phyloP scores from a whole-genome alignment of 2,113 vertebrate species.

The Dromiciops gliroides region DNA sequence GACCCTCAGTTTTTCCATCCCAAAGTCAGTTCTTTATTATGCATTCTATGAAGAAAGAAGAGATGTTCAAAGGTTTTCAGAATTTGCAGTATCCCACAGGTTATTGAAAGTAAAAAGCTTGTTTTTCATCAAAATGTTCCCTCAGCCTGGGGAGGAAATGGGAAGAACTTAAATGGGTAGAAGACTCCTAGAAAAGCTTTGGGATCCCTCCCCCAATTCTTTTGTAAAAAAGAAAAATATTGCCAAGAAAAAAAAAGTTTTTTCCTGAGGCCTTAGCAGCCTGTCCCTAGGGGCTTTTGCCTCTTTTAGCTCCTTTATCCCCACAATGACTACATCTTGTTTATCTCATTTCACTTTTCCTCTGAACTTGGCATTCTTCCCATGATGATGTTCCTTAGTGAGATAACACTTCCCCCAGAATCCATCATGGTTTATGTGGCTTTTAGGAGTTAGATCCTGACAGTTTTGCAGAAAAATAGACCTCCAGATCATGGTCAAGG shows the following conservation, averaged over 20 bases:
- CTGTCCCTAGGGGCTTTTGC: slow-evolving; percentile 44
- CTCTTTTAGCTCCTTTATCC: slow-evolving; percentile 54
- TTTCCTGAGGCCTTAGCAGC: slow-evolving; percentile 53
- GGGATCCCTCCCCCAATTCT: neutral
- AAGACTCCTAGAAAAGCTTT: neutral
- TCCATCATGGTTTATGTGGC: slow-evolving; percentile 65
- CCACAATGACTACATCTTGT: slow-evolving; percentile 51
- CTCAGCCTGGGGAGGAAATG: neutral
- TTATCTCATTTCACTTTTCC: slow-evolving; percentile 76
- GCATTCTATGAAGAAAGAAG: neutral
- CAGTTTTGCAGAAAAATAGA: slow-evolving; percentile 73
- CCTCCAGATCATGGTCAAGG: slow-evolving; percentile 8
- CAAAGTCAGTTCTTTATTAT: fast-evolving
- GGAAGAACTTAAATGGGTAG: neutral
- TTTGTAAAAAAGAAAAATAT: neutral
- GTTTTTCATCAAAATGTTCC: neutral
- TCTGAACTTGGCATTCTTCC: slow-evolving; percentile 55
- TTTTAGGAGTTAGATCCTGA: slow-evolving; percentile 70
- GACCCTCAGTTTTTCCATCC: neutral
- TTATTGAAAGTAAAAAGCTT: neutral
- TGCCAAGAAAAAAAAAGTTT: neutral
- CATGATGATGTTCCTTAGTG: slow-evolving; percentile 62
- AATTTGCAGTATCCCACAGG: neutral
- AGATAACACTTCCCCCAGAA: slow-evolving; percentile 74
- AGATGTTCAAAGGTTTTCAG: neutral